Conservation (phyloP, 2,113 vertebrate genomes). For the Probosciger aterrimus region DNA sequence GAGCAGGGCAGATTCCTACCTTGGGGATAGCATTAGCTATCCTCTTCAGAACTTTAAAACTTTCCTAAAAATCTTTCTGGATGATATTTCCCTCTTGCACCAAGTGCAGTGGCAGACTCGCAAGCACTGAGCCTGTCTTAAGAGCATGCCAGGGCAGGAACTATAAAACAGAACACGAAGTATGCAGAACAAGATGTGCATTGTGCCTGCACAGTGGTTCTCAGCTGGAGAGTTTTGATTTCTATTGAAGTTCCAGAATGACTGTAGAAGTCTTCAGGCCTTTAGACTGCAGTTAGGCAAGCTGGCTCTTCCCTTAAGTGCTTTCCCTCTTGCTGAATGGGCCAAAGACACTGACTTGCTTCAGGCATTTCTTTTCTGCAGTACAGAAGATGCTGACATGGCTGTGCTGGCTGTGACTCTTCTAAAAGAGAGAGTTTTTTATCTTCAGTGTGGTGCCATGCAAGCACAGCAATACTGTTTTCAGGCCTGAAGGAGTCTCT, state of each 20-base stretch:
- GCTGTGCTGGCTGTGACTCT: not conserved
- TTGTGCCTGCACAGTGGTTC: not conserved
- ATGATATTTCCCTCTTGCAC: not conserved
- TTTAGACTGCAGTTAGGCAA: not conserved
- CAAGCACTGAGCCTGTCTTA: not conserved
- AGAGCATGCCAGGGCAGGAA: not conserved
- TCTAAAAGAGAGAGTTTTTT: not conserved
- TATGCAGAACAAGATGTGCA: not conserved
- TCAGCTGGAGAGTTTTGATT: not conserved
- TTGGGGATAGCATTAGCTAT: not conserved
- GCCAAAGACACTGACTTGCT: not conserved
- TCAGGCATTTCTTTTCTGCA: not conserved
- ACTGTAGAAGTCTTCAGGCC: not conserved
- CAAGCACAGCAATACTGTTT: not conserved
- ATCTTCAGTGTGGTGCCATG: not conserved
- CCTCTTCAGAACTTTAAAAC: not conserved
- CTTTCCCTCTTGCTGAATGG: not conserved
- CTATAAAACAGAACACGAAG: not conserved
- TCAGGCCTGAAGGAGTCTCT: not conserved
- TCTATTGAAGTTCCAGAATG: not conserved
- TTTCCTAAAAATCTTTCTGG: not conserved
- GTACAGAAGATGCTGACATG: not conserved
- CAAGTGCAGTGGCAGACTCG: accelerated
- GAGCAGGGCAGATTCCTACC: not conserved
- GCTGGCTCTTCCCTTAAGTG: not conserved